Conservation (phyloP, 37 sponge, comb jelly and placozoan genomes). For the Axinella damicornis region DNA sequence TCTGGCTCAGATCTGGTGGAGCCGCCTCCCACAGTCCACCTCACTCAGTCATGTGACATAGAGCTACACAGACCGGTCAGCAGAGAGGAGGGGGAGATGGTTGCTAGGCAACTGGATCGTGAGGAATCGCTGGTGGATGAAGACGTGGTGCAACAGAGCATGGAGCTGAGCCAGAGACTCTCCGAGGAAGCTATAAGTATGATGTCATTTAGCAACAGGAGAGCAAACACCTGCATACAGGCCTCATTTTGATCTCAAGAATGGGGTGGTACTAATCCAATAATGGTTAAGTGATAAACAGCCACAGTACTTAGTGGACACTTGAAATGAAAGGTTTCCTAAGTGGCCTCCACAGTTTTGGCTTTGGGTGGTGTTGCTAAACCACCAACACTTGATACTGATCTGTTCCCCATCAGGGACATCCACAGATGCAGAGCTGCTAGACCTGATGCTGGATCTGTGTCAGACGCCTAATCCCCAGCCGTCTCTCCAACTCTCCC, state of each 20-base stretch:
- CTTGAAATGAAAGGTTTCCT: too few species aligned
- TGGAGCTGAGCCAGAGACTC: conserved; percentile 61
- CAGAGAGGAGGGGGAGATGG: neutral
- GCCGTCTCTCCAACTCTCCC: neutral
- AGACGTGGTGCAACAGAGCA: conserved; percentile 25
- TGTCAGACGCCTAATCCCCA: conserved; percentile 13
- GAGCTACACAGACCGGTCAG: conserved; percentile 24
- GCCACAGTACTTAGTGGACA: too few species aligned
- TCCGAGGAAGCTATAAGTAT: conserved; percentile 39
- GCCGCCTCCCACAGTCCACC: neutral
- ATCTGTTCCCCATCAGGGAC: conserved; percentile 30
- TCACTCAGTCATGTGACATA: conserved; percentile 47
- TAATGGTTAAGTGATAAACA: too few species aligned
- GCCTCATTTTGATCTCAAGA: too few species aligned
- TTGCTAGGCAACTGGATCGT: neutral
- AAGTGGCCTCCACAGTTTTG: too few species aligned
- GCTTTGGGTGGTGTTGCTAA: too few species aligned
- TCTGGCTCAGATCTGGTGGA: too few species aligned
- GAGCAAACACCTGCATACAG: too few species aligned
- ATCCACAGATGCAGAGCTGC: conserved; percentile 41
- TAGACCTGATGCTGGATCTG: conserved; percentile 40
- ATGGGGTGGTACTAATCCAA: too few species aligned
- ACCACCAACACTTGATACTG: too few species aligned
- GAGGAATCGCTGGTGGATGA: conserved; percentile 43
- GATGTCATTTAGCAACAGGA: too few species aligned